A percentile compares a stretch with the other conserved stretches of the same genome.
Conservation (phyloP, 2,888 invertebrate genomes). For the Congeria kusceri region DNA sequence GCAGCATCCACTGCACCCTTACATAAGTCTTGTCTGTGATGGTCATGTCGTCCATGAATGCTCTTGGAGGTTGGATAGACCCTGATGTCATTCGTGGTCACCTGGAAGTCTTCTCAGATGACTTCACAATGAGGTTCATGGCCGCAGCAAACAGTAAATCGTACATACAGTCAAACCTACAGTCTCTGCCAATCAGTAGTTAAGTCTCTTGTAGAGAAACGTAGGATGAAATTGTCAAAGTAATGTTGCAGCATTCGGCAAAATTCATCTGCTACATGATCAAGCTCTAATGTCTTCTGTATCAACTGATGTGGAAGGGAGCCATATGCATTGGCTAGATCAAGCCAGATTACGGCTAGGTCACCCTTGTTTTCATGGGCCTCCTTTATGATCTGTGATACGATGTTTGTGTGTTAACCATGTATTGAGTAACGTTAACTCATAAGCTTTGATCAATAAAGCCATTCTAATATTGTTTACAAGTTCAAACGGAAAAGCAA, state of each 20-base stretch:
- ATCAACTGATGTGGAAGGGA: constrained; percentile 38
- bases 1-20: constrained; percentile 21
- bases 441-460: too few species aligned
- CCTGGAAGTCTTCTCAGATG: constrained; percentile 22
- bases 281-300: constrained; percentile 20
- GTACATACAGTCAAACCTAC: constrained; percentile 34
- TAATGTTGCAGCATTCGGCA: constrained; percentile 8
- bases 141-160: constrained; percentile 18
- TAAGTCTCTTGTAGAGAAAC: too few species aligned
- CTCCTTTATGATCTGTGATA: constrained; percentile 9
- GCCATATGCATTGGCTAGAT: constrained; percentile 50
- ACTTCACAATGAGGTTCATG: constrained; percentile 45
- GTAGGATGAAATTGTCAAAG: constrained; percentile 21
- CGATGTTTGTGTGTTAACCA: constrained; percentile 7
- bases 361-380: constrained; percentile 25
- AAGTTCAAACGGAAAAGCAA: too few species aligned
- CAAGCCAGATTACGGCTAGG: constrained; percentile 44
- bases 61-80: constrained; percentile 26
- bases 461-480: too few species aligned
- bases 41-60: constrained; percentile 38
- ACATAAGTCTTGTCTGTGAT: too few species aligned
- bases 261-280: constrained; percentile 11
- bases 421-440: too few species aligned
- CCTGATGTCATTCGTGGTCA: constrained; percentile 8
- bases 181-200: too few species aligned